Conservation (phyloP, 2,888 invertebrate genomes). For the Aplocera efformata region DNA sequence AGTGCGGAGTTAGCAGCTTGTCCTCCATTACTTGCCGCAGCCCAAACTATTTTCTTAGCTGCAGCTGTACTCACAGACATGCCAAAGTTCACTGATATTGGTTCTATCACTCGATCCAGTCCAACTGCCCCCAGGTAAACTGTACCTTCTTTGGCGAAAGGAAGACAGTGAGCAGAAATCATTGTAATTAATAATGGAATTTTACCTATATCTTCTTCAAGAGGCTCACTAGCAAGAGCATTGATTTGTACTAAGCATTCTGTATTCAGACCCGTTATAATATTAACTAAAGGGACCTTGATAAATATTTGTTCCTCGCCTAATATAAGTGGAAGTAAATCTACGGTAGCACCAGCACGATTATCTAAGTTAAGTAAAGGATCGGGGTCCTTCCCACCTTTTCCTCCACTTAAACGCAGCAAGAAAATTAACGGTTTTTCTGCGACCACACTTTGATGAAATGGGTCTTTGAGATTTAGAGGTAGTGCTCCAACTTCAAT, state of each 20-base stretch:
- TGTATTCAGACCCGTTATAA: slow-evolving; percentile 43
- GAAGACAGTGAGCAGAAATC: slow-evolving; percentile 65
- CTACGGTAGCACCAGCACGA: slow-evolving; percentile 58
- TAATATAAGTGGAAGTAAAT: slow-evolving; percentile 59
- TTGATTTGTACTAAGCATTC: slow-evolving; percentile 44
- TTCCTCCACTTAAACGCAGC: slow-evolving; percentile 45
- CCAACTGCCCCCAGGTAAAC: slow-evolving; percentile 57
- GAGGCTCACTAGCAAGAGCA: slow-evolving; percentile 35
- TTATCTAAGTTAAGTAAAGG: slow-evolving; percentile 56
- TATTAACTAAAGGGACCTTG: slow-evolving; percentile 40
- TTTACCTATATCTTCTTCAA: slow-evolving; percentile 27
- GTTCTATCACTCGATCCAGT: slow-evolving; percentile 44
- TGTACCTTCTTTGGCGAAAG: slow-evolving; percentile 56
- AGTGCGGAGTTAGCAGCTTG: slow-evolving; percentile 47
- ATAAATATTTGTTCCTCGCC: slow-evolving; percentile 52
- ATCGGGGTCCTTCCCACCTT: slow-evolving; percentile 53
- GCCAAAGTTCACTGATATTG: slow-evolving; percentile 49
- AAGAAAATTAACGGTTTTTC: slow-evolving; percentile 59
- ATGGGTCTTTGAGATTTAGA: slow-evolving; percentile 47
- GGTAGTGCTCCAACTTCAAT: slow-evolving; percentile 36
- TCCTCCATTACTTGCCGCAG: slow-evolving; percentile 48
- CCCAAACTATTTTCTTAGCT: slow-evolving; percentile 58
- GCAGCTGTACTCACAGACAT: slow-evolving; percentile 47
- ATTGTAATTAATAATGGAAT: slow-evolving; percentile 56
- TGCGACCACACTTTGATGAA: slow-evolving; percentile 39